Evolutionary conservation across 2,797 vertebrate genomes (phyloP), one percentile per base, ranked within the genome.

Genomic region (Molothrus ater): DNA sequence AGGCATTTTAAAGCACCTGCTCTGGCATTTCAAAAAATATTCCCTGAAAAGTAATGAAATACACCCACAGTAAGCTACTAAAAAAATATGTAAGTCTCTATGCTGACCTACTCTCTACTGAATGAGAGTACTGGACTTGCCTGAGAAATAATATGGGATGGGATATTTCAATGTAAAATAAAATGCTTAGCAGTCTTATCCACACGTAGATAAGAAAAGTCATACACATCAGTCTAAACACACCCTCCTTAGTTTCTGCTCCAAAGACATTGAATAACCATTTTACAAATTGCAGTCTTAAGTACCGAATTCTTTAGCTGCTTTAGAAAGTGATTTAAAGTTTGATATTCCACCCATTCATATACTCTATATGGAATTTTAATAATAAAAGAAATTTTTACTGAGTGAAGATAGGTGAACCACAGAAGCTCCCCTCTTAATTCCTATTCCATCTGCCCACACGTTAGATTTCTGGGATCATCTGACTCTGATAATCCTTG

Each of bases 21-120:
- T 95, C 95, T 96, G 92, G 68, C 66, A 96, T 96, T 98, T 97
- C 90, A 94, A 95, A 84, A 96, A 91, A 93, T 95, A 96, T 81
- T 96, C 92, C 88, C 92, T 88, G 79, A 90, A 96, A 98, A 92
- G 47, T 76, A 80, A 65, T 94, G 47, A 73, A 96, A 71, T 85
- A 79, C 14, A 63, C 13, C 64, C 28, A 29, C 87, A 87, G 91
- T 93, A 96, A 94, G 13, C 25, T 75, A 69, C 57, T 92, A 80
- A 95, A 96, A 94, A 85, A 78, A 63, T 26, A 22, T 38, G 1
- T 29, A 80, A 80, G 3, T 20, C 47, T 31, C 28, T 53, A n/a
- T 76, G 13, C 70, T 89, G 63, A 90, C 42, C 53, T 60, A 40
- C 15, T 34, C 28, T 91, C 34, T 88, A n/a, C 64, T 84, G 82